Conservation (phyloP, 2,113 vertebrate species). For the Pantherophis guttatus region DNA sequence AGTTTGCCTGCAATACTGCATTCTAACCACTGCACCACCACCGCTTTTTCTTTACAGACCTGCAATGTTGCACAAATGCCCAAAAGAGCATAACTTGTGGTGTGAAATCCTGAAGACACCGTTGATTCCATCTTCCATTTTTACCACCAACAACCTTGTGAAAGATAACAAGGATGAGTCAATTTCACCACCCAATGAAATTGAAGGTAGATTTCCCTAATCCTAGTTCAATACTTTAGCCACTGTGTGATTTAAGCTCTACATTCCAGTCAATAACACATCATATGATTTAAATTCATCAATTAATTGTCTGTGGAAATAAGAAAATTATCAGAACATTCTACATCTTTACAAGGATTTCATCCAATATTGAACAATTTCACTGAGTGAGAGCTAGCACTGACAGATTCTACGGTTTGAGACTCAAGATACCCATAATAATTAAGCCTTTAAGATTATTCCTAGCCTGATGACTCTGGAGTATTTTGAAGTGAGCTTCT, state of each 20-base stretch:
- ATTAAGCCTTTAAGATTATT: background rate
- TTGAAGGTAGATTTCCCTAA: background rate
- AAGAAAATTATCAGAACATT: background rate
- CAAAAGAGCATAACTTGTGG: background rate
- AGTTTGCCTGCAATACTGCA: background rate
- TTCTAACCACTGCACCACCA: background rate
- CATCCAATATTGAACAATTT: background rate
- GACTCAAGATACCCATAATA: background rate
- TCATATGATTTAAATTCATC: background rate
- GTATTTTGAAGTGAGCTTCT: conserved; percentile 20
- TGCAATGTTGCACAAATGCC: background rate
- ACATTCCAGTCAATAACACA: background rate
- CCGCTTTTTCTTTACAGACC: background rate
- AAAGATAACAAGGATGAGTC: background rate
- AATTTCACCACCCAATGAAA: background rate
- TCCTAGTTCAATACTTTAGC: background rate
- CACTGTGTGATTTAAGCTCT: background rate
- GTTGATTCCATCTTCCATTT: background rate
- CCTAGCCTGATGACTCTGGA: background rate
- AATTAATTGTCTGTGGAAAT: background rate
- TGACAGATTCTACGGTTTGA: background rate
- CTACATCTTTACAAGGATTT: background rate
- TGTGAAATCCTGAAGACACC: background rate
- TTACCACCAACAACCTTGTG: background rate
- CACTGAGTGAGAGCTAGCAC: background rate